Base-by-base conservation (phyloP, 2,888 invertebrate species). In the Tetropium fuscum region DNA sequence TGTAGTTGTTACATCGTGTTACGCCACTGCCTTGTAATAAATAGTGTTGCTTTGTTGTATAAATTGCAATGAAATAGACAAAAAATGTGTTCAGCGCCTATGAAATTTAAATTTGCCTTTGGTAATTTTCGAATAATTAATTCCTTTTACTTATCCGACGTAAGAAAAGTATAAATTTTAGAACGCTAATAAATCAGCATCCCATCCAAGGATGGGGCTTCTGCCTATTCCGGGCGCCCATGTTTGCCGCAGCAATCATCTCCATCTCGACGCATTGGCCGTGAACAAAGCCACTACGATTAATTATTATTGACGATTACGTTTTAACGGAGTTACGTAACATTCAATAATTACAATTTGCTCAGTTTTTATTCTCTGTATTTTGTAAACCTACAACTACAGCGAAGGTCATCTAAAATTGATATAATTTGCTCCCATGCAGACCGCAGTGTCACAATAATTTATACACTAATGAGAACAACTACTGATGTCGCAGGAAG, bases 241-340 rank as follows among this genome's bases (percentile, higher is more conserved):
- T 44, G 44, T 3, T 11, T n/a, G n/a, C n/a, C 34, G 15, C 1
- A 41, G 8, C 41, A 22, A 19, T 18, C 41, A 22, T 27, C 44
- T 25, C 19, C n/a, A 54, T 47, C 38, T 53, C 60, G 58, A 64
- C 64, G 63, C 65, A 63, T 54, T 44, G 60, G 60, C 63, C 58
- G 54, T 63, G 59, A 61, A 65, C 51, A 38, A 11, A 18, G 51
- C 40, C 27, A 51, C 40, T 27, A 25, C 40, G 40, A 18, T 51
- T 51, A 38, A 51, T 51, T 40, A 32, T 47, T 11, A 25, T 40
- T 51, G 51, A 25, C 27, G 51, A 27, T 19, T 51, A 38, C 40
- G 27, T 51, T 40, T 40, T 40, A 40, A 27, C 40, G 51, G 51
- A 5, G 40, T 51, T 51, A 51, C 51, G 51, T 40, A 51, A 51